phyloP scores from a whole-genome alignment of 2,888 invertebrate genomes.

The Nomada lathburiana region DNA sequence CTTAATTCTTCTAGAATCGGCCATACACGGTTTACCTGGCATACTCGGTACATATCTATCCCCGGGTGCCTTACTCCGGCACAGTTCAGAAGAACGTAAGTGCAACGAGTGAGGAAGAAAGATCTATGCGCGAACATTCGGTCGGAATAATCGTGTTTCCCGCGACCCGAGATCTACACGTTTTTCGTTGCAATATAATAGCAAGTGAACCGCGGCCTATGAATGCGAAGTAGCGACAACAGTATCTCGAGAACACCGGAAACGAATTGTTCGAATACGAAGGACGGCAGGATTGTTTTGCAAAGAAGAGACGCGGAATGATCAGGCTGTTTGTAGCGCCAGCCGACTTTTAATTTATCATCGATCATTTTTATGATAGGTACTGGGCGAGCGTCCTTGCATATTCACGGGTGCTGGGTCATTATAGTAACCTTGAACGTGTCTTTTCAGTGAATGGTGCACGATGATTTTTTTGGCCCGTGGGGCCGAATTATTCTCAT shows the following conservation, averaged over 20 bases:
- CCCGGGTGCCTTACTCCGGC: conserved; percentile 12
- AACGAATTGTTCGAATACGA: no score
- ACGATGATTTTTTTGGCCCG: conserved; percentile 80
- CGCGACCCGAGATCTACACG: neutral
- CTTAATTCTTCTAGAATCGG: neutral
- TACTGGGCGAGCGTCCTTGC: neutral
- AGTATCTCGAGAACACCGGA: no score
- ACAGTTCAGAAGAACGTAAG: neutral
- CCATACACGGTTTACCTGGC: conserved; percentile 30
- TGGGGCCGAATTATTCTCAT: conserved; percentile 81
- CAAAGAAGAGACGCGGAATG: no score
- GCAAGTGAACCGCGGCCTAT: neutral
- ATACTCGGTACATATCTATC: neutral
- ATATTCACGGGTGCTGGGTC: no score
- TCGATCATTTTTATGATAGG: conserved; percentile 6
- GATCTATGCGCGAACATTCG: neutral
- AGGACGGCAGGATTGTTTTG: no score
- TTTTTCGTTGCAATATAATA: neutral
- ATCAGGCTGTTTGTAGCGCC: no score
- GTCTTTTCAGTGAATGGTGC: conserved; percentile 81
- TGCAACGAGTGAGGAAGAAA: neutral
- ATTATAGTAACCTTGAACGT: conserved; percentile 39
- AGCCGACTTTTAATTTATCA: neutral
- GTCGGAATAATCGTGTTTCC: neutral
- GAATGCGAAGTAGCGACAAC: no score